Evolutionary conservation across 2,797 vertebrate species (phyloP).

Genomic region (Lycodopsis pacificus): DNA sequence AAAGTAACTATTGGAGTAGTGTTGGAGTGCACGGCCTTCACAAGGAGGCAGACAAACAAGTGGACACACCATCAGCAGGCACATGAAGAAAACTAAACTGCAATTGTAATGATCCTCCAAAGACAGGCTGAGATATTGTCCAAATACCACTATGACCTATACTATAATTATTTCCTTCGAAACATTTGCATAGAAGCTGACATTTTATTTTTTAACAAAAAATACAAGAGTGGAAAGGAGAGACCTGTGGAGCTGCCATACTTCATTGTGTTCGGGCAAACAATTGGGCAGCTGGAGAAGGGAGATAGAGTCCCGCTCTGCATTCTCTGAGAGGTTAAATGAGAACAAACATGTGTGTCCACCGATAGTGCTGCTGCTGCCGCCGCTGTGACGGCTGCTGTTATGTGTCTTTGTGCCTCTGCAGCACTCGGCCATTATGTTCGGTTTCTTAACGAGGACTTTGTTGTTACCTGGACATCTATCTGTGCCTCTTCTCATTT

Average conservation of each 20-base stretch:
- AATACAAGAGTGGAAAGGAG: constrained; percentile 8
- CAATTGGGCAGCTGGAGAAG: constrained; percentile 45
- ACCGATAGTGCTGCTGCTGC: constrained; percentile 54
- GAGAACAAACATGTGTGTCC: constrained; percentile 56
- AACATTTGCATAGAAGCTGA: constrained; percentile 12
- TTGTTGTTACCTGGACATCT: constrained; percentile 55
- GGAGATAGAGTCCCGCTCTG: constrained; percentile 49
- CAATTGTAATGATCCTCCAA: neutral
- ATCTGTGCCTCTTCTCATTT: constrained; percentile 23
- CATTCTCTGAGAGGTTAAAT: constrained; percentile 57
- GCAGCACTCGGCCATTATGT: constrained; percentile 63
- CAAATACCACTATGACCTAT: neutral
- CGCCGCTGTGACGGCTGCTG: constrained; percentile 48
- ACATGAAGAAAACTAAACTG: neutral
- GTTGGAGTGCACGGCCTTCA: neutral
- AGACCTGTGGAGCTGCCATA: constrained; percentile 47
- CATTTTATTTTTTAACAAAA: constrained; percentile 13
- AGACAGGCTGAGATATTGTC: neutral
- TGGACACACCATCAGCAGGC: too few relatives aligned
- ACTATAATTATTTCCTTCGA: neutral
- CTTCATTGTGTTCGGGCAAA: constrained; percentile 44
- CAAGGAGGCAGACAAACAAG: too few relatives aligned
- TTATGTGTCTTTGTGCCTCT: constrained; percentile 55
- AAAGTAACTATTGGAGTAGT: neutral
- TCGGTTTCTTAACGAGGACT: constrained; percentile 54